These are phyloP conservation scores for Mystacides longicornis DNA, from an alignment of 2,888 invertebrate genomes.

Conservation along the genomic window DNA sequence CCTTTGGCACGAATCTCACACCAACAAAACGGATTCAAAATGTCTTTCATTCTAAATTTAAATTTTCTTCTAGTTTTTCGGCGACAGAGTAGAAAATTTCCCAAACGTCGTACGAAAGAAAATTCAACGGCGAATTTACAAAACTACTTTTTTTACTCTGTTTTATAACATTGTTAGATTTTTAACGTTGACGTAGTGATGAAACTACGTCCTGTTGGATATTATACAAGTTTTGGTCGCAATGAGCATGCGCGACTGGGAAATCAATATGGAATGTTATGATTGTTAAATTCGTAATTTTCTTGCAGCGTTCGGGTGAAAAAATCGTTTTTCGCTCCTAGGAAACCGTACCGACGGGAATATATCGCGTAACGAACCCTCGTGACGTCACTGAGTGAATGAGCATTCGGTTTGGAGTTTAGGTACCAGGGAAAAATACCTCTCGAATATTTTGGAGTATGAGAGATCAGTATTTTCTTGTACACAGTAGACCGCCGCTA, in stretches of 20 bases:
- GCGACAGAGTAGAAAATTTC: too few relatives aligned
- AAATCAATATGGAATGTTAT: conserved; percentile 14
- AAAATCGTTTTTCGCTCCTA: not conserved
- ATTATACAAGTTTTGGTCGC: not conserved
- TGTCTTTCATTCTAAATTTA: too few relatives aligned
- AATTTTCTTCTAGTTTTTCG: too few relatives aligned
- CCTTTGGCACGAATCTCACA: too few relatives aligned
- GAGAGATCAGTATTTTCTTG: conserved; percentile 12
- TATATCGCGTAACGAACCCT: conserved; percentile 6
- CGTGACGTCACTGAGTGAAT: conserved; percentile 24
- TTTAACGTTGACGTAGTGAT: too few relatives aligned
- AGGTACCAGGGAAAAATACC: too few relatives aligned
- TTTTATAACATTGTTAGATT: too few relatives aligned
- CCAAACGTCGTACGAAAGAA: too few relatives aligned
- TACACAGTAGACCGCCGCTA: not conserved
- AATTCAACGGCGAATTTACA: too few relatives aligned
- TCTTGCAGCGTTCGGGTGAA: conserved; percentile 7
- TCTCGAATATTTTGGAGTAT: not conserved
- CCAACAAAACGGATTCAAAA: too few relatives aligned
- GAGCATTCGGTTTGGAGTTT: conserved; percentile 5
- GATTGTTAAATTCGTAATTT: not conserved
- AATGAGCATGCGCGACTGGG: conserved; percentile 12
- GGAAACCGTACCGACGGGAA: conserved; percentile 10
- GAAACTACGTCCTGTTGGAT: too few relatives aligned
- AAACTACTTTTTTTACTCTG: too few relatives aligned